These are phyloP conservation scores for Cotesia glomerata DNA, from an alignment of 1,140 invertebrate genomes.

Conservation along the genomic window DNA sequence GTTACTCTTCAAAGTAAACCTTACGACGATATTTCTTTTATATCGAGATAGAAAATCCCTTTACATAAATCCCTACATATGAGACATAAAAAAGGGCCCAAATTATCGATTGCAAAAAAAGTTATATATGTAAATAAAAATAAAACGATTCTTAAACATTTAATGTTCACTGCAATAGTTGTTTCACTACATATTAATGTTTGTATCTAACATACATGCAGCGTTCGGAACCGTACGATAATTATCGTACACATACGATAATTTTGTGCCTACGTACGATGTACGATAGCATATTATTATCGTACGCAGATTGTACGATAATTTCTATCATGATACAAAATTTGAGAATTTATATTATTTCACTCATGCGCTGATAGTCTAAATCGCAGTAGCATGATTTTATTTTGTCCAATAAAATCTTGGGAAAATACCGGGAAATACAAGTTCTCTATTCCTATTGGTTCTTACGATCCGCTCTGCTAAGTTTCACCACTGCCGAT, in stretches of 20 bases:
- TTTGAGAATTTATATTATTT: neutral
- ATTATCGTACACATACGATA: slow-evolving; percentile 13
- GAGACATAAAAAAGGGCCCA: too few species aligned
- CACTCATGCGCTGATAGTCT: neutral
- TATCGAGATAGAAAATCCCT: too few species aligned
- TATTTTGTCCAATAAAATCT: slow-evolving; percentile 1
- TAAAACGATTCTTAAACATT: too few species aligned
- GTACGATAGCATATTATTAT: slow-evolving; percentile 6
- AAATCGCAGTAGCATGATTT: slow-evolving; percentile 1
- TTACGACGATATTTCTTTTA: too few species aligned
- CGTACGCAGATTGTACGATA: slow-evolving; percentile 14
- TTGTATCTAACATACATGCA: neutral
- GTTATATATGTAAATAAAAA: too few species aligned
- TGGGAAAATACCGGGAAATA: neutral
- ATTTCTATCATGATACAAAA: neutral
- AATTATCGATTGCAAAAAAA: too few species aligned
- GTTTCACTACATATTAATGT: too few species aligned
- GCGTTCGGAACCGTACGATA: slow-evolving; percentile 18
- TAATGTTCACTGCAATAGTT: too few species aligned
- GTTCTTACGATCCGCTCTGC: neutral
- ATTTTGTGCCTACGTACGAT: slow-evolving; percentile 16
- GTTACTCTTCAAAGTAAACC: too few species aligned
- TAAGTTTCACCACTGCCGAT: neutral
- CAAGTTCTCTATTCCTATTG: neutral
- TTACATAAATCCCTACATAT: too few species aligned